phyloP scores from a whole-genome alignment of 1,140 invertebrate species.

The Batillaria attramentaria region DNA sequence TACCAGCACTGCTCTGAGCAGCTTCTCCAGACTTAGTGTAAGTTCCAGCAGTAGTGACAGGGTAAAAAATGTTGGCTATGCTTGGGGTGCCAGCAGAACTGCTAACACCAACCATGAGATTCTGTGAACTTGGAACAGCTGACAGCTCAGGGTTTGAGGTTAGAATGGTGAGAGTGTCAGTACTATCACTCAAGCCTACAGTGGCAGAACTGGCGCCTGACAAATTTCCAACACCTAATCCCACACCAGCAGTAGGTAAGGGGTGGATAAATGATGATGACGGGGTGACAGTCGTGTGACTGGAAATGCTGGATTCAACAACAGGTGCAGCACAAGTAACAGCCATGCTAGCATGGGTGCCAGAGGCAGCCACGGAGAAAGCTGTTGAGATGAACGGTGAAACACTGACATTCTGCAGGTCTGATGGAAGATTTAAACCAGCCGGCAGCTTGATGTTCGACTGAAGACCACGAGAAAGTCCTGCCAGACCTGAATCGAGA shows the following conservation, averaged over 20 bases:
- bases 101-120: neutral
- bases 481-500: neutral
- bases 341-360: constrained; percentile 9
- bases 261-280: constrained; percentile 17
- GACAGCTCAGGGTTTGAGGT: neutral
- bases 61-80: constrained; percentile 21
- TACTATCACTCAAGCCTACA: too few relatives aligned
- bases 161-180: neutral
- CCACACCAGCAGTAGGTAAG: constrained; percentile 8
- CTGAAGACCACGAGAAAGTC: neutral
- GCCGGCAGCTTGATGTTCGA: neutral
- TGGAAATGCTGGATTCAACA: constrained; percentile 2
- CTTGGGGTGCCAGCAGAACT: neutral
- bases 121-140: neutral
- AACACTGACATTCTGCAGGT: constrained; percentile 17
- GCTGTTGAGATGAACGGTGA: neutral
- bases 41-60: constrained; percentile 11
- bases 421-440: neutral
- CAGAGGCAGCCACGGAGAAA: neutral
- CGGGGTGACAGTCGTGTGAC: constrained; percentile 4
- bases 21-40: constrained; percentile 12
- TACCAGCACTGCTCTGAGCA: neutral
- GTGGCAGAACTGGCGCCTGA: neutral
- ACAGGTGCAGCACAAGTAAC: neutral
- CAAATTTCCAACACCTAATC: neutral